Conservation (phyloP, 2,113 vertebrate species). For the Azemiops feae region DNA sequence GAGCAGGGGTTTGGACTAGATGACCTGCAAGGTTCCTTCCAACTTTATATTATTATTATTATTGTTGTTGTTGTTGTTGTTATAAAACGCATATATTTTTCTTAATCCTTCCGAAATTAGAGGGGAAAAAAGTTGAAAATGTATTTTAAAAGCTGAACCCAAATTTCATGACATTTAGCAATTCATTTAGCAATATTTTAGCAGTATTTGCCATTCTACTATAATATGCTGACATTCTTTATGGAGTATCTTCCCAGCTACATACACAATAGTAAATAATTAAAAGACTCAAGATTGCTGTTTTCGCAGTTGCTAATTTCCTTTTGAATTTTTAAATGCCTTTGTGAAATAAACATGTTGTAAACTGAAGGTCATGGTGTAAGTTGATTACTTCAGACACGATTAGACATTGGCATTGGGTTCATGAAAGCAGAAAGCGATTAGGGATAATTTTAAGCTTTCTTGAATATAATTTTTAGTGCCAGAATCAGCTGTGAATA, state of each 20-base stretch:
- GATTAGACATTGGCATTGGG: not conserved
- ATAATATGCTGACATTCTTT: constrained; percentile 24
- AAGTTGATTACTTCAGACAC: not conserved
- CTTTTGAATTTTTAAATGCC: constrained; percentile 25
- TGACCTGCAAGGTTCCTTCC: too few species aligned
- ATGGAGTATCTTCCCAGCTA: constrained; percentile 8
- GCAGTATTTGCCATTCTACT: constrained; percentile 1
- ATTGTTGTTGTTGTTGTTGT: too few species aligned
- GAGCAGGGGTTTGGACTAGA: too few species aligned
- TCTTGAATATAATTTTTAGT: not conserved
- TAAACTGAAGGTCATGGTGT: constrained; percentile 22
- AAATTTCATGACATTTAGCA: not conserved
- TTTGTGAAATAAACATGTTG: constrained; percentile 31
- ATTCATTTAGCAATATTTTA: not conserved
- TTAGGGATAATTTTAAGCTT: not conserved
- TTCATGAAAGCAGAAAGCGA: not conserved
- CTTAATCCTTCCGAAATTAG: not conserved
- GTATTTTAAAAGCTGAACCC: not conserved
- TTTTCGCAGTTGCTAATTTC: constrained; percentile 13
- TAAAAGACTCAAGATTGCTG: constrained; percentile 2
- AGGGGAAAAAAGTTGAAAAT: not conserved
- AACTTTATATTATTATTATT: too few species aligned
- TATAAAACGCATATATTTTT: not conserved
- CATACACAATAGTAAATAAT: constrained; percentile 19
- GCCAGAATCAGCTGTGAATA: not conserved